Percentiles rank a stretch among this genome's conserved stretches.
These are phyloP conservation scores for Nothura maculosa DNA, from an alignment of 2,797 vertebrate genomes.

Conservation along the genomic window DNA sequence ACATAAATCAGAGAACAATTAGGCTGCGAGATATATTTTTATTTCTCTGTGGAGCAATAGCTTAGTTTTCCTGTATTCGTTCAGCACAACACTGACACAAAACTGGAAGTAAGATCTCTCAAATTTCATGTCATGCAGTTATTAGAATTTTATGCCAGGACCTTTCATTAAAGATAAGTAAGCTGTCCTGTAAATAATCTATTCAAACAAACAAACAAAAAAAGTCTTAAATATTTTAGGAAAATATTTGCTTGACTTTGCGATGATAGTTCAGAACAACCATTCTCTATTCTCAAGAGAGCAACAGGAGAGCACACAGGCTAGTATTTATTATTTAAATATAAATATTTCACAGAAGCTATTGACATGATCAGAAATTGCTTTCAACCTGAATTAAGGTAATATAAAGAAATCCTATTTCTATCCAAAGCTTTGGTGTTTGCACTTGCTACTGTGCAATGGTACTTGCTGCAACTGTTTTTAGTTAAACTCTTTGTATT, in stretches of 20 bases:
- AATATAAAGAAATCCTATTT: not conserved
- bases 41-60: not conserved
- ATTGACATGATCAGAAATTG: not conserved
- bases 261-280: not conserved
- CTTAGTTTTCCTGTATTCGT: not conserved
- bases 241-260: not conserved
- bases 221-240: not conserved
- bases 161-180: not conserved
- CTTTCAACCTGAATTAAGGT: not conserved
- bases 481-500: slow-evolving; percentile 34
- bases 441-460: slow-evolving; percentile 56
- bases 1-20: not conserved
- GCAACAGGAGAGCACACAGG: not conserved
- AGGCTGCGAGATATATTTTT: not conserved
- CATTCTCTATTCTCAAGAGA: not conserved
- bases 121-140: not conserved
- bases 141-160: not conserved
- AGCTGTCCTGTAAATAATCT: not conserved
- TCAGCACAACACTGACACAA: not conserved
- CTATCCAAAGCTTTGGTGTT: not conserved
- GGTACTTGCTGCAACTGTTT: slow-evolving; percentile 42
- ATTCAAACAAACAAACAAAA: not conserved
- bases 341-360: not conserved
- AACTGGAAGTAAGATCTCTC: not conserved
- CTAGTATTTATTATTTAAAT: not conserved